Evolutionary conservation across 2,113 vertebrate species (phyloP), one percentile per base, ranked within the genome.

Genomic region (Bos javanicus): DNA sequence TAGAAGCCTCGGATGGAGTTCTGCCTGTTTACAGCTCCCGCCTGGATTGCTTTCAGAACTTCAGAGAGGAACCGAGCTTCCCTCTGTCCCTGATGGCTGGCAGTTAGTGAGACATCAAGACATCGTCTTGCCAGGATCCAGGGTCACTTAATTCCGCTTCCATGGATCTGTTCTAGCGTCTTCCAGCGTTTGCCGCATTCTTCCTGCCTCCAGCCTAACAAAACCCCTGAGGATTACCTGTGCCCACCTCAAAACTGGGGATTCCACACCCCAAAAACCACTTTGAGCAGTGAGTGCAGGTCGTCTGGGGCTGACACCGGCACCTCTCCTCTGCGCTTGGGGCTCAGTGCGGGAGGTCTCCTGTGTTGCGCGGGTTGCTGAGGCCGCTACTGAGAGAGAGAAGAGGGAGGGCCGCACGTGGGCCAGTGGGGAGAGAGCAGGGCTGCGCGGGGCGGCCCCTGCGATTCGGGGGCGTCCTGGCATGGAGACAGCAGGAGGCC

Each of bases 381-480:
- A 19, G 67, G 67, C 33, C 1, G 30, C n/a, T 23, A 12, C 67
- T 3, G n/a, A 71, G 64, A 71, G 64, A 19, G 19, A 6, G n/a
- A 71, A 23, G 39, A 71, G 16, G 64, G 17, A 5, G 64, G 33
- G 33, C 64, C 2, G 4, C 17, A 10, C 1, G 0, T 19, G 64
- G 33, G n/a, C 9, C 64, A 36, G n/a, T 71, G 64, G n/a, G 3
- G 9, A 36, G 64, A 23, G 64, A 23, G n/a, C 64, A 71, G 64
- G 64, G n/a, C 64, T 71, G 64, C 19, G 5, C 2, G 0, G n/a
- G 64, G n/a, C 0, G 2, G 62, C 3, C 64, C 64, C n/a, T 71
- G 64, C 2, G 4, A 36, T 71, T 36, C 4, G 0, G 19, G 64
- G 64, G 64, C 4, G 0, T 71, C 19, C 19, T 71, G n/a, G 64